These are phyloP conservation scores for Achroia grisella DNA, from an alignment of 1,140 invertebrate genomes.

Conservation along the genomic window DNA sequence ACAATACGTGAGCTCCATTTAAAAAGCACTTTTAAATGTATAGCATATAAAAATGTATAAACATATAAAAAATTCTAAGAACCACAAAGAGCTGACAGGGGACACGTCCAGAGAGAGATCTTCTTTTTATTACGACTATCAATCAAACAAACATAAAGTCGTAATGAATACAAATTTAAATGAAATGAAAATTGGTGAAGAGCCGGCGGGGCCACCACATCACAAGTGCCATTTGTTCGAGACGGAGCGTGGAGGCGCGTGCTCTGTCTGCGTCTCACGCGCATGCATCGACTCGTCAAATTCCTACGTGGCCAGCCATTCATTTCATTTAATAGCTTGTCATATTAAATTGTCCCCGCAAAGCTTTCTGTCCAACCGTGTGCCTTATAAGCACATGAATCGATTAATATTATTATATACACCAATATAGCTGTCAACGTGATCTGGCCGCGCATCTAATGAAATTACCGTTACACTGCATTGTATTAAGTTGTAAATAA, in stretches of 20 bases:
- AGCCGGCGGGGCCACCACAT: background rate
- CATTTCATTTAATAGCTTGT: conserved; percentile 56
- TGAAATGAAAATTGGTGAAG: conserved; percentile 1
- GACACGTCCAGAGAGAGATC: too few relatives aligned
- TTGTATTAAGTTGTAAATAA: conserved; percentile 20
- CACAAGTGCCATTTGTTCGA: conserved; percentile 2
- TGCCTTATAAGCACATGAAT: conserved; percentile 40
- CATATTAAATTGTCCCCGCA: conserved; percentile 43
- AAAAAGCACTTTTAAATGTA: too few relatives aligned
- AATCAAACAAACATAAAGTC: background rate
- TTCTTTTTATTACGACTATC: too few relatives aligned
- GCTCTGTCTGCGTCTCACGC: conserved; percentile 8
- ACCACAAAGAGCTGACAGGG: too few relatives aligned
- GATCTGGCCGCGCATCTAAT: conserved; percentile 43
- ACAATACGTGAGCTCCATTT: too few relatives aligned
- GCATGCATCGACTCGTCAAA: conserved; percentile 7
- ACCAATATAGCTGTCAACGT: conserved; percentile 16
- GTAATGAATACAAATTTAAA: conserved; percentile 3
- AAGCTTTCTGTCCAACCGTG: conserved; percentile 32
- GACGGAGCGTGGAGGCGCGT: conserved; percentile 12
- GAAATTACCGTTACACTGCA: conserved; percentile 20
- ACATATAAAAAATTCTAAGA: too few relatives aligned
- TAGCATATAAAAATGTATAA: too few relatives aligned
- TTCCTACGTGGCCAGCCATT: conserved; percentile 29
- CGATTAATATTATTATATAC: conserved; percentile 46